Conservation (phyloP, 2,113 vertebrate genomes). For the Psilopsiagon aymara region DNA sequence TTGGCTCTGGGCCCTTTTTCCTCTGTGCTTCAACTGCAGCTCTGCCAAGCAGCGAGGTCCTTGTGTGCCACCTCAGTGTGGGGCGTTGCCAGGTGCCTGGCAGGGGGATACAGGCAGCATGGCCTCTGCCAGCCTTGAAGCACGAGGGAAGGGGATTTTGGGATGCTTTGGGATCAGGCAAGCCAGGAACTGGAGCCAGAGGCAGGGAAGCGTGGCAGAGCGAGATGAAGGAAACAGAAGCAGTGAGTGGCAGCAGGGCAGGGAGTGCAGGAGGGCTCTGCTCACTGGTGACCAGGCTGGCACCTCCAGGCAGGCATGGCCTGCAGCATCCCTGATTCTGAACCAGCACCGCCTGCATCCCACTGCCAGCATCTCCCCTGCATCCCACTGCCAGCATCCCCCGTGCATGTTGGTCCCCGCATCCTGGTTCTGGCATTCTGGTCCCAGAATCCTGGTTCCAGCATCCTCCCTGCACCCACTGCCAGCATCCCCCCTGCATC, state of each 20-base stretch:
- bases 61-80: fast-evolving
- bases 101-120: not conserved
- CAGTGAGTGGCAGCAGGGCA: not conserved
- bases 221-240: not conserved
- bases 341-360: not conserved
- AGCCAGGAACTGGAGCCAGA: not conserved
- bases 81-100: not conserved
- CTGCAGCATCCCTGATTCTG: not conserved
- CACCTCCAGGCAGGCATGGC: not conserved
- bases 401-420: not conserved
- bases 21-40: not conserved
- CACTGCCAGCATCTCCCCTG: not conserved
- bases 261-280: too few species aligned
- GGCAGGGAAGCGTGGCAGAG: fast-evolving
- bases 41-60: not conserved
- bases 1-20: not conserved
- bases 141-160: not conserved
- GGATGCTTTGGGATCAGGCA: not conserved
- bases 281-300: not conserved
- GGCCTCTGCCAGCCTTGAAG: not conserved
- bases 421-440: not conserved
- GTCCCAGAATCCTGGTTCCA: not conserved
- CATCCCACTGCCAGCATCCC: not conserved
- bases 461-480: not conserved
- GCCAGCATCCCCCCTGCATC: not conserved